Evolutionary conservation across 2,888 invertebrate genomes (phyloP).

Genomic region (Phyto melanocephala): DNA sequence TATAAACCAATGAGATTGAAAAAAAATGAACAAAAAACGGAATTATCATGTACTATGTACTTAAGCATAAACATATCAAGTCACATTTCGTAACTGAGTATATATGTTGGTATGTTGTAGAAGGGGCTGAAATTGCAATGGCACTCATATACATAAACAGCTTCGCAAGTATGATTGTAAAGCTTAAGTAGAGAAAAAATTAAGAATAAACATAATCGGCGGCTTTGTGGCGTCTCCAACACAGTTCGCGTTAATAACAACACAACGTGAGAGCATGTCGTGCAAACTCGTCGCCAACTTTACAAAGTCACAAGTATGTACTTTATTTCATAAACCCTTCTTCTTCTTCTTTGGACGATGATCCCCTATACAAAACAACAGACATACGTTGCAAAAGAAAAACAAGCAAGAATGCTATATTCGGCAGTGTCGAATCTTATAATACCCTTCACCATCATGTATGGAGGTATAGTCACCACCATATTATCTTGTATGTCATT

Average conservation of each 20-base stretch:
- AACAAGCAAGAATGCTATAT: no score
- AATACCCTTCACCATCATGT: no score
- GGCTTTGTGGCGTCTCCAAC: conserved; percentile 67
- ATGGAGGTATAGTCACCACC: no score
- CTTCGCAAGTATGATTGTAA: conserved; percentile 23
- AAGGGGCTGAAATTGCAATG: conserved; percentile 26
- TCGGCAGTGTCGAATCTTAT: no score
- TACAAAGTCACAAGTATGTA: conserved; percentile 62
- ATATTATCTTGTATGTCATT: no score
- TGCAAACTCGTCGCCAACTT: conserved; percentile 65
- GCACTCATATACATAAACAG: conserved; percentile 29
- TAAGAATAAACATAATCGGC: conserved; percentile 60
- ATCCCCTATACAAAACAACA: not conserved
- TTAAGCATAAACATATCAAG: not conserved
- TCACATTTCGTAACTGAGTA: not conserved
- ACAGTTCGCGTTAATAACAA: conserved; percentile 67
- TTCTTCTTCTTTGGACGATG: not conserved
- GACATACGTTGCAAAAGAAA: not conserved
- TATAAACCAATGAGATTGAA: not conserved
- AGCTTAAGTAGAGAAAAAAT: conserved; percentile 33
- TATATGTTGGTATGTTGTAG: not conserved
- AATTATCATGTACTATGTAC: conserved; percentile 55
- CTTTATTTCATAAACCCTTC: not conserved
- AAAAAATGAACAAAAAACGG: conserved; percentile 26
- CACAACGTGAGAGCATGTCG: conserved; percentile 69